Base-by-base conservation (phyloP, 2,113 vertebrate species). In the Trichomycterus rosablanca region DNA sequence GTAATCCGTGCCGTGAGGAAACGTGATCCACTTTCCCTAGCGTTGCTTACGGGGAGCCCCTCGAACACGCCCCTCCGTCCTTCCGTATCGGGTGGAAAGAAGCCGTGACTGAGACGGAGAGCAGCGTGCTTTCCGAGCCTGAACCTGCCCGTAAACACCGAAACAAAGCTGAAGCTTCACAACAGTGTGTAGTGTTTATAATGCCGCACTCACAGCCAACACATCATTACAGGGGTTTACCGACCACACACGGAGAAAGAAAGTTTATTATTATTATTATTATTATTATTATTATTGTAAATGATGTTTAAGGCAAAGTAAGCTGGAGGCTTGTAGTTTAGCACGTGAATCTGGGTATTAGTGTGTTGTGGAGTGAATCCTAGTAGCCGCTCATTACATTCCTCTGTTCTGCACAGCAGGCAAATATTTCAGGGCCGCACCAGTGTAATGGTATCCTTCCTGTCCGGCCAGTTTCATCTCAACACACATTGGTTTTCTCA, bases 1-100 rank as follows among this genome's bases (percentile, higher is more conserved):
- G 57, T 76, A 59, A 71, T 65, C 55, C 34, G 61, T 62, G 51
- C 40, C 46, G 68, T 57, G 57, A 77, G 75, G 78, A 80, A 84
- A 80, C 40, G 16, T 16, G 68, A 75, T 49, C 68, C 0, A n/a
- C n/a, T n/a, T n/a, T n/a, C n/a, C n/a, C n/a, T n/a, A n/a, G n/a
- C n/a, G n/a, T n/a, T n/a, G n/a, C n/a, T n/a, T n/a, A n/a, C n/a
- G n/a, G n/a, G n/a, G n/a, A n/a, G n/a, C n/a, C n/a, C n/a, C n/a
- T n/a, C n/a, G n/a, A n/a, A n/a, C n/a, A n/a, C n/a, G n/a, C n/a
- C n/a, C n/a, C n/a, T n/a, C n/a, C n/a, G n/a, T n/a, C n/a, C n/a
- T n/a, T n/a, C n/a, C n/a, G n/a, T n/a, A n/a, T n/a, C n/a, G n/a
- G n/a, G n/a, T n/a, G n/a, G n/a, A n/a, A n/a, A n/a, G n/a, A n/a